A percentile compares a stretch with the other conserved stretches of the same genome.
phyloP scores from a whole-genome alignment of 2,797 vertebrate genomes.

The Halcyon chelicuti region DNA sequence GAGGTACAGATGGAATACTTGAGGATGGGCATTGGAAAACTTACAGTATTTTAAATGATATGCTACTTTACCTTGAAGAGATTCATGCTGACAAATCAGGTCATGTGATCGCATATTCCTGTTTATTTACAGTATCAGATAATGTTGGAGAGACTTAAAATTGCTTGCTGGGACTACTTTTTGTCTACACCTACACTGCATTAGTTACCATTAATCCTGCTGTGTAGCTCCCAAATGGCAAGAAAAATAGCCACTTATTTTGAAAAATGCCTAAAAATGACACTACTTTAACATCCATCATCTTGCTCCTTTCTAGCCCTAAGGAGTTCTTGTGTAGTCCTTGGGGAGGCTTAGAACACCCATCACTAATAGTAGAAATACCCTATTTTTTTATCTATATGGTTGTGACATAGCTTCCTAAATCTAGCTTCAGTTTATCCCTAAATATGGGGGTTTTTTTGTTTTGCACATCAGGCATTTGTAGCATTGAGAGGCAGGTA shows the following conservation, averaged over 20 bases:
- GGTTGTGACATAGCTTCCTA: neutral
- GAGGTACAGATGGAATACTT: neutral
- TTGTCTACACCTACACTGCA: constrained; percentile 34
- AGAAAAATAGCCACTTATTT: constrained; percentile 55
- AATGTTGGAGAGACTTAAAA: constrained; percentile 18
- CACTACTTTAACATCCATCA: constrained; percentile 54
- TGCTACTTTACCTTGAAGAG: neutral
- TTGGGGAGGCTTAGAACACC: neutral
- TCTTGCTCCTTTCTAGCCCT: constrained; percentile 22
- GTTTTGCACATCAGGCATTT: neutral
- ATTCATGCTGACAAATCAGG: neutral
- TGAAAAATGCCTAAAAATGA: constrained; percentile 55
- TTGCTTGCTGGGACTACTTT: constrained; percentile 9
- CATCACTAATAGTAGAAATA: neutral
- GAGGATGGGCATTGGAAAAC: neutral
- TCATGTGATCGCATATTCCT: neutral
- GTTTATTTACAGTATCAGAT: constrained; percentile 33
- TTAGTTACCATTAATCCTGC: constrained; percentile 63
- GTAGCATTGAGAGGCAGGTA: neutral
- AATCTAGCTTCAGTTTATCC: neutral
- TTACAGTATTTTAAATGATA: neutral
- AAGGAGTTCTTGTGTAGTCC: neutral
- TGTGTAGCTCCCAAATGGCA: constrained; percentile 3
- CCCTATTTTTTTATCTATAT: neutral
- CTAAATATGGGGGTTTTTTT: neutral